phyloP scores from a whole-genome alignment of 2,888 invertebrate genomes.

The Andricus quercusramuli region DNA sequence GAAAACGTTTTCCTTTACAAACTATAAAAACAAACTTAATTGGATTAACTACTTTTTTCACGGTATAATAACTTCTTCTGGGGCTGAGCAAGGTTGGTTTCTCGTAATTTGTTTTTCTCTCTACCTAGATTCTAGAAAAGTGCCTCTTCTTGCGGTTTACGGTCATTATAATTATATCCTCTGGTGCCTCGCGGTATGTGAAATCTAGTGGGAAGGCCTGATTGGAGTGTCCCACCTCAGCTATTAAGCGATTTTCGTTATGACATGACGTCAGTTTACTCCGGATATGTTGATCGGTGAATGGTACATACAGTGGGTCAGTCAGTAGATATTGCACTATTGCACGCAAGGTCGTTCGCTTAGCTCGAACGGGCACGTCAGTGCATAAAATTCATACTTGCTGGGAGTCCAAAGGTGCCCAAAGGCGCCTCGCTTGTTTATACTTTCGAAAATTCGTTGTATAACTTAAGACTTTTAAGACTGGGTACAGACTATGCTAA shows the following conservation, averaged over 20 bases:
- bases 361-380: constrained; percentile 32
- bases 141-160: constrained; percentile 29
- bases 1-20: neutral
- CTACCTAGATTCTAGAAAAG: neutral
- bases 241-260: constrained; percentile 27
- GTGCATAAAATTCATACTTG: constrained; percentile 20
- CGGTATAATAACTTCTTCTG: neutral
- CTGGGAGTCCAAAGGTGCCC: constrained; percentile 1
- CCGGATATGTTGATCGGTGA: constrained; percentile 65
- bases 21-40: neutral
- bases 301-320: constrained; percentile 71
- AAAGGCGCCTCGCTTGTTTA: constrained; percentile 40
- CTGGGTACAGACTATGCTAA: neutral
- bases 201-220: constrained; percentile 11
- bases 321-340: constrained; percentile 65
- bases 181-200: neutral
- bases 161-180: constrained; percentile 22
- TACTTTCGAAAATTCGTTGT: constrained; percentile 58
- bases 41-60: constrained; percentile 8
- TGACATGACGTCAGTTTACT: constrained; percentile 43
- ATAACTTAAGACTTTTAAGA: constrained; percentile 29
- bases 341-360: constrained; percentile 69
- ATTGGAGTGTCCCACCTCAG: constrained; percentile 10
- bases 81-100: neutral
- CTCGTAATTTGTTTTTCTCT: neutral